Evolutionary conservation across 2,888 invertebrate species (phyloP), one percentile per base, ranked within the genome.

Genomic region (Eupithecia dodoneata): DNA sequence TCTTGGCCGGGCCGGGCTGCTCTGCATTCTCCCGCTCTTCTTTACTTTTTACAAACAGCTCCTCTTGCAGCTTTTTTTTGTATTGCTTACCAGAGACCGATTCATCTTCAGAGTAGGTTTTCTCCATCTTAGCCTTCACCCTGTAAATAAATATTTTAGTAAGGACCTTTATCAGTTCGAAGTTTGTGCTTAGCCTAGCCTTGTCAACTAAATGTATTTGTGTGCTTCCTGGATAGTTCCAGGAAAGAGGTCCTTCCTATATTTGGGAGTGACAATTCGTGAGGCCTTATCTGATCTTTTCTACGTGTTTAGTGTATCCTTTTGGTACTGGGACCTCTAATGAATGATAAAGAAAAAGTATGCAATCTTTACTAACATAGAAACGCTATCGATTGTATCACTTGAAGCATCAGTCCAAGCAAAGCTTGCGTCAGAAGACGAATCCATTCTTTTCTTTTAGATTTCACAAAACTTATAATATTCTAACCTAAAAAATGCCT

Each of bases 341-440:
- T 30, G 30, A 30, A 30, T 63, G 5, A 7, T 7, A 59, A 6
- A 66, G 13, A 15, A 72, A 41, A 12, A n/a, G 4, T 49, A 59
- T 10, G 63, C 63, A 63, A 55, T 55, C 18, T 30, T 47, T 15
- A 74, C 81, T 76, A 76, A 81, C 81, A 65, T 78, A 44, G 1
- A 5, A 73, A 12, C 77, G 49, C 72, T 79, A 71, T 79, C 79
- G 41, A 72, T 71, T 10, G 79, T 74, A 66, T 79, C 78, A 65
- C 72, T 69, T 10, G 81, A 80, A 44, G 79, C 80, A 76, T 81
- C 80, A 66, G 81, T 80, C 81, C 81, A 81, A 45, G 79, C 81
- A 72, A 81, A 81, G 49, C 80, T 80, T 70, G 76, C 79, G 10
- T 81, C 81, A 70, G 81, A 81, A 69, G 78, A 78, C 59, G 81